Base-by-base conservation (phyloP, 1,140 invertebrate species). In the Manduca sexta region DNA sequence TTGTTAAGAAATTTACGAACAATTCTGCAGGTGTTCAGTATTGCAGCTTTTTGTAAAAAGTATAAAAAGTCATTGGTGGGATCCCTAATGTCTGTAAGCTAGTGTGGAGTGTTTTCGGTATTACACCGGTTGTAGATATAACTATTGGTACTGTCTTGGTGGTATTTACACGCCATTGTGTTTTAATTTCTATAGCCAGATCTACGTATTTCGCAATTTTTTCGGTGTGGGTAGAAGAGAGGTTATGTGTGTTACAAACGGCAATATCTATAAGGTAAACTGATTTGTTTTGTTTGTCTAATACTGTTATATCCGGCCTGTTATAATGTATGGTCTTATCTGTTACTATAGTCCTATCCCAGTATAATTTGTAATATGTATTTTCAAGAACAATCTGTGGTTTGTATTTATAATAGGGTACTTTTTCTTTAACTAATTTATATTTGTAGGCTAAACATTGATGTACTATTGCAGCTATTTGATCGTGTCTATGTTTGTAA, bases 11-110 rank as follows among this genome's bases (percentile, higher is more conserved):
- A 51, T 35, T 56, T 59, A 8, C 47, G 29, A 11, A 54, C 50
- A n/a, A 63, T 41, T 17, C 50, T 39, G 17, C 53, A 61, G 2
- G 52, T 63, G 17, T 59, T 59, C n/a, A 58, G 34, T 1, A 62
- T 55, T 26, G 21, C 8, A 8, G 21, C 21, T 26, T 26, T 26
- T 26, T 3, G 4, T 5, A 8, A 2, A 41, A 16, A 2, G 29
- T 43, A n/a, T n/a, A n/a, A 8, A 35, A 54, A 13, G 45, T 54
- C 7, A 43, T 15, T 17, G 10, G 33, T 14, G 45, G 50, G 8
- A 60, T 44, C 11, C 49, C 29, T 18, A 64, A 13, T 0, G 17
- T 49, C 1, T 52, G 14, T 3, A 64, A 15, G 6, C 50, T 56
- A 14, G 11, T 8, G 3, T 56, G 50, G 35, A 57, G 16, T n/a